phyloP scores from a whole-genome alignment of 2,888 invertebrate species.

The Drosophila phalerata region DNA sequence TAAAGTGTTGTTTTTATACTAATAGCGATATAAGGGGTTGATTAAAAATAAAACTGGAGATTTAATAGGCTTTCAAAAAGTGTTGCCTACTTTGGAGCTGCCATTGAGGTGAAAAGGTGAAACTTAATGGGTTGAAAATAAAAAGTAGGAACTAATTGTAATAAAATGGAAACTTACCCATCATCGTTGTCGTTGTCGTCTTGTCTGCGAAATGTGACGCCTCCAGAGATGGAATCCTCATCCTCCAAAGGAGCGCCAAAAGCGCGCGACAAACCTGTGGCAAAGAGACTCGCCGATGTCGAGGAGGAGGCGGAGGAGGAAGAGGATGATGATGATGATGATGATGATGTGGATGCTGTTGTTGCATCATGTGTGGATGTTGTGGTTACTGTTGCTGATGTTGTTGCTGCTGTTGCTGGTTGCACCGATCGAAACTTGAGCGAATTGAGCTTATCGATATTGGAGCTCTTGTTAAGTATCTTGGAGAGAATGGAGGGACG shows the following conservation, averaged over 20 bases:
- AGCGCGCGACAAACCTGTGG: conserved; percentile 73
- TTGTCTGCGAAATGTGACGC: conserved; percentile 75
- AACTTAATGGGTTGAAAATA: too few relatives aligned
- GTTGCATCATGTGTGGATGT: conserved; percentile 14
- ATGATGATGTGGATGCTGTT: conserved; percentile 1
- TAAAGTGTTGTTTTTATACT: too few relatives aligned
- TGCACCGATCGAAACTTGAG: conserved; percentile 83
- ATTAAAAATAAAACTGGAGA: too few relatives aligned
- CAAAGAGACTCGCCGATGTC: conserved; percentile 54
- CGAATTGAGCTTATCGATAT: conserved; percentile 85
- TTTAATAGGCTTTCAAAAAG: background rate
- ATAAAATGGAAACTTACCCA: conserved; percentile 36
- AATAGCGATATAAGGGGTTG: too few relatives aligned
- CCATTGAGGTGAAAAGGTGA: background rate
- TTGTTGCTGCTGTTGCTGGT: conserved; percentile 16
- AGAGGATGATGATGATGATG: background rate
- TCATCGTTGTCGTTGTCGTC: conserved; percentile 45
- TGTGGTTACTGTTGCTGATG: background rate
- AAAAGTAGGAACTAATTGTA: background rate
- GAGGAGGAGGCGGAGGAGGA: background rate
- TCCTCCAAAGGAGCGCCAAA: conserved; percentile 79
- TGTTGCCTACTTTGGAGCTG: conserved; percentile 24
- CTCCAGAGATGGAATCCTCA: conserved; percentile 68
- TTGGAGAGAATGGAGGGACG: conserved; percentile 89
- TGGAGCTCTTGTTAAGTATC: conserved; percentile 87